Evolutionary conservation across 2,888 invertebrate species (phyloP).

Genomic region (Cephus runcator): DNA sequence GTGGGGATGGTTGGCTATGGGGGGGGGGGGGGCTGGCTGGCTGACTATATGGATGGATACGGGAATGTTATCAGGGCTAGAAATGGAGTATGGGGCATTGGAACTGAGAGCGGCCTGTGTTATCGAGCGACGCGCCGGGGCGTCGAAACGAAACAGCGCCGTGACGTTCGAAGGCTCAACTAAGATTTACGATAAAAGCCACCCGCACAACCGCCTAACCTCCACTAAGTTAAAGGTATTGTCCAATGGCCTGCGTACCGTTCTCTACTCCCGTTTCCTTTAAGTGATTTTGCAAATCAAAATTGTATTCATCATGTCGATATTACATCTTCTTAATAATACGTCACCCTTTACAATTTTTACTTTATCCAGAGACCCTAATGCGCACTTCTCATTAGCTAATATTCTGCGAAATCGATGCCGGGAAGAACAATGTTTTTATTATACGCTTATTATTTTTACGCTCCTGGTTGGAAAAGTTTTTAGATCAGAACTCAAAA

Average conservation of each 20-base stretch:
- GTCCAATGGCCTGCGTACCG: neutral
- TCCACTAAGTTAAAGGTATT: neutral
- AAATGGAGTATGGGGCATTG: constrained; percentile 1
- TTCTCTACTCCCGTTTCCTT: neutral
- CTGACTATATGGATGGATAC: constrained; percentile 8
- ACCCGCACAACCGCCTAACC: constrained; percentile 1
- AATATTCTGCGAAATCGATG: neutral
- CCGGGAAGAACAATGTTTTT: neutral
- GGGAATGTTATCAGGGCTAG: neutral
- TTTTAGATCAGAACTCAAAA: too few relatives aligned
- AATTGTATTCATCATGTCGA: neutral
- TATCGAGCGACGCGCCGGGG: constrained; percentile 24
- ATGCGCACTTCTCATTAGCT: neutral
- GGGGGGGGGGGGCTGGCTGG: constrained; percentile 14
- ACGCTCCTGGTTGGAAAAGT: too few relatives aligned
- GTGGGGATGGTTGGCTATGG: constrained; percentile 5
- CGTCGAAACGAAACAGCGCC: constrained; percentile 16
- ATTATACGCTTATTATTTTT: neutral
- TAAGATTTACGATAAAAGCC: constrained; percentile 22
- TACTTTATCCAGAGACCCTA: neutral
- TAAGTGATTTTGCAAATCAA: neutral
- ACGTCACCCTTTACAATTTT: neutral
- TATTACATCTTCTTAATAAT: neutral
- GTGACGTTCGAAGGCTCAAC: constrained; percentile 27
- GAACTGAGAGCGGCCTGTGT: constrained; percentile 10